phyloP scores from a whole-genome alignment of 2,797 vertebrate genomes.

The Molothrus ater region DNA sequence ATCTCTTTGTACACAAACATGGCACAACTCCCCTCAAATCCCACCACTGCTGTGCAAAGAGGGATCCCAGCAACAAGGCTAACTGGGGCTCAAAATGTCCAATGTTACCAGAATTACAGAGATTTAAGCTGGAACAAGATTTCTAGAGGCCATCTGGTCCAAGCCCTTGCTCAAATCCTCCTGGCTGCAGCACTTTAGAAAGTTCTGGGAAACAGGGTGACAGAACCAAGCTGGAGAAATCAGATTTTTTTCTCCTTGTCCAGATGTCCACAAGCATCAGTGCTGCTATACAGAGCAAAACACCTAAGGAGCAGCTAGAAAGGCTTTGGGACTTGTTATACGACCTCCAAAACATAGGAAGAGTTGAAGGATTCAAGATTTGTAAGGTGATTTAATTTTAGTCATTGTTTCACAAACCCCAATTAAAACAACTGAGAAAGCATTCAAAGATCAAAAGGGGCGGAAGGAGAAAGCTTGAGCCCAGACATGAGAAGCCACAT shows the following conservation, averaged over 20 bases:
- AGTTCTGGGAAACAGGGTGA: background rate
- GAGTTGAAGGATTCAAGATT: background rate
- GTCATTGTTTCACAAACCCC: background rate
- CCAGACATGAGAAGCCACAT: background rate
- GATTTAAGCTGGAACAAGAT: background rate
- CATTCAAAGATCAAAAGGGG: background rate
- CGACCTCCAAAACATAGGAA: background rate
- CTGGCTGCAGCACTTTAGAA: background rate
- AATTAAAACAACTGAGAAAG: background rate
- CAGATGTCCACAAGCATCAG: background rate
- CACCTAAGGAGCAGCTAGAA: background rate
- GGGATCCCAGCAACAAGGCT: background rate
- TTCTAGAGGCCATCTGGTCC: background rate
- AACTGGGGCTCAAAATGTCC: background rate
- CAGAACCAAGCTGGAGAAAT: background rate
- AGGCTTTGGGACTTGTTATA: background rate
- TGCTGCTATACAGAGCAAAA: background rate
- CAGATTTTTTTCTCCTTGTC: background rate
- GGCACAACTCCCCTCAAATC: background rate
- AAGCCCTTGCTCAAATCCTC: background rate
- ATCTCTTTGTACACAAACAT: background rate
- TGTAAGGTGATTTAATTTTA: background rate
- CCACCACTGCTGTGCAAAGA: background rate
- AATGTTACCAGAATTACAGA: accelerated
- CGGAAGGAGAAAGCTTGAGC: background rate